Base-by-base conservation (phyloP, 2,888 invertebrate genomes). In the Scaptomyza polygonia region DNA sequence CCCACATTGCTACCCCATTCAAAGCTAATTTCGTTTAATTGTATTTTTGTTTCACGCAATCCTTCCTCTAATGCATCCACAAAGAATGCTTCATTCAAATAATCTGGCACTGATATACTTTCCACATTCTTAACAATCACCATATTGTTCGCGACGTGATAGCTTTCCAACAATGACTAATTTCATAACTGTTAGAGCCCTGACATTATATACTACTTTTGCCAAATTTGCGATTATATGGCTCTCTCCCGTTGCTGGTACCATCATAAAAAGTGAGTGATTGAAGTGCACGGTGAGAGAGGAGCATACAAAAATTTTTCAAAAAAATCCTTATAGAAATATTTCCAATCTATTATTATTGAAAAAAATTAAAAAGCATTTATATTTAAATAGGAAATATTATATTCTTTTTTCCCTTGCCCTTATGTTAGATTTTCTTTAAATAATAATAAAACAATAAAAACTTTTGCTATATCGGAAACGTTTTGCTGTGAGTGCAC, bases 1-100 rank as follows among this genome's bases (percentile, higher is more conserved):
- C 91, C 91, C 4, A 82, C 86, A 55, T 85, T 85, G 52, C 89
- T 90, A 53, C 90, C 91, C 83, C 87, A 88, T 25, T 85, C 81
- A 40, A 89, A 86, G 42, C 62, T 71, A 0, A 90, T 73, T 47
- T 89, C 81, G 12, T 72, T 58, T 3, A 90, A 36, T 1, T 51
- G 67, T 3, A 89, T 67, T 49, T 86, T 76, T 0, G 72, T 27
- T 14, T 86, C 85, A 0, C 83, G 72, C 16, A 90, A 59, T 4
- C 89, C 90, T 30, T 89, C 89, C 65, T 90, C 89, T 1, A 91
- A 59, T 0, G 89, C 77, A n/a, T 86, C 72, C 39, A 73, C 59
- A 43, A 91, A 91, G 64, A 91, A 91, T 1, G 67, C 62, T 29
- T 69, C 67, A 44, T 84, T 81, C 8, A 91, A 54, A 53, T 79